Evolutionary conservation across 2,797 vertebrate genomes (phyloP), one percentile per base, ranked within the genome.

Genomic region (Neoniphon sammara): DNA sequence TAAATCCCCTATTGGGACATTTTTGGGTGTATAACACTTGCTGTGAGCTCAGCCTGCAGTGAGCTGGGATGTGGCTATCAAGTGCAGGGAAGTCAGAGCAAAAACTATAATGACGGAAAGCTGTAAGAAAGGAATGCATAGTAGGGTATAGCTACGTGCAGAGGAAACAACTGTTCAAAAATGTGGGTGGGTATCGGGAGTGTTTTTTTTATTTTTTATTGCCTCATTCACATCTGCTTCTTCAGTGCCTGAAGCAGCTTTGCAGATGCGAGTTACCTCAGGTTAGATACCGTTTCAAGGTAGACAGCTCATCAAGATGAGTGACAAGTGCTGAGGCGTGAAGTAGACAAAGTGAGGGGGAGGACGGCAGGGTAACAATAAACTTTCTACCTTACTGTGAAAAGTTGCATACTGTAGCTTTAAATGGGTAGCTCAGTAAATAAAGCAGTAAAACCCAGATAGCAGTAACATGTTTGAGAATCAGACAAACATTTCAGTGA

Each of bases 401-500:
- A 15, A 61, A 34, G n/a, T 53, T 75, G 15, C 36, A 49, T 59
- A 52, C 31, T 57, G 2, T 27, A 65, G 57, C 12, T 68, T 58
- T 27, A 58, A 58, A 60, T 50, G 31, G 4, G 56, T 15, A 58
- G 75, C 57, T 59, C 12, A 58, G 50, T 12, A 73, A 27, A 1
- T 31, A 30, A 17, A 60, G 56, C 21, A 21, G 31, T 47, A 61
- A 39, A 71, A n/a, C 11, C 49, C 62, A 23, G 6, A 21, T 47
- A 47, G 12, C 23, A 12, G 34, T 27, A 23, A 52, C 4, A 44
- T n/a, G 31, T 58, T 73, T 70, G 25, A 27, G 20, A 72, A 80
- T 66, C 30, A 47, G 15, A 67, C 14, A 67, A 21, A 61, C 30
- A 63, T 27, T 72, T 55, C 23, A 67, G 34, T 12, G 20, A 75